phyloP scores from a whole-genome alignment of 2,113 vertebrate genomes.

The Peromyscus polionotus region DNA sequence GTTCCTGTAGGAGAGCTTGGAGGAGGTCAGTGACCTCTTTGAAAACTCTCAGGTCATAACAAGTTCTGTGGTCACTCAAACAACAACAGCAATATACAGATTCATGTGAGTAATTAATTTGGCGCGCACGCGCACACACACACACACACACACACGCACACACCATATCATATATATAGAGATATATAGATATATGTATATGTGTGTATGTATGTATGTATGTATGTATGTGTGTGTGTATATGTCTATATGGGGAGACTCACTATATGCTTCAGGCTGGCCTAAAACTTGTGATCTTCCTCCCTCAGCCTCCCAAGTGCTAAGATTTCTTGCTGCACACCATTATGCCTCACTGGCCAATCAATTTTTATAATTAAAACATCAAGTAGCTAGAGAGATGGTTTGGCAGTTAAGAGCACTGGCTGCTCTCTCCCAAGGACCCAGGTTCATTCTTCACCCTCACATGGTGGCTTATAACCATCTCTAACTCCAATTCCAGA shows the following conservation, averaged over 20 bases:
- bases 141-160: too few species aligned
- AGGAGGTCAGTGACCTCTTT: neutral
- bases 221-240: too few species aligned
- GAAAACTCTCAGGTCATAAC: neutral
- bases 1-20: neutral
- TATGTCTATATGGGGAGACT: neutral
- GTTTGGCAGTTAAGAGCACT: neutral
- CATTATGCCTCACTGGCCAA: neutral
- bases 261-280: neutral
- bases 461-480: neutral
- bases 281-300: neutral
- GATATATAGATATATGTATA: too few species aligned
- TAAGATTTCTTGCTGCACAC: neutral
- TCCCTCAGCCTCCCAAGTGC: neutral
- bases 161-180: too few species aligned
- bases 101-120: neutral
- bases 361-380: neutral
- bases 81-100: neutral
- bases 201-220: accelerated
- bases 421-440: neutral
- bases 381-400: neutral
- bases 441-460: too few species aligned
- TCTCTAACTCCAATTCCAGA: neutral
- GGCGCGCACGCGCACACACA: neutral
- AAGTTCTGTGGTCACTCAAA: neutral